Evolutionary conservation across 2,113 vertebrate species (phyloP).

Genomic region (Oreochromis niloticus): DNA sequence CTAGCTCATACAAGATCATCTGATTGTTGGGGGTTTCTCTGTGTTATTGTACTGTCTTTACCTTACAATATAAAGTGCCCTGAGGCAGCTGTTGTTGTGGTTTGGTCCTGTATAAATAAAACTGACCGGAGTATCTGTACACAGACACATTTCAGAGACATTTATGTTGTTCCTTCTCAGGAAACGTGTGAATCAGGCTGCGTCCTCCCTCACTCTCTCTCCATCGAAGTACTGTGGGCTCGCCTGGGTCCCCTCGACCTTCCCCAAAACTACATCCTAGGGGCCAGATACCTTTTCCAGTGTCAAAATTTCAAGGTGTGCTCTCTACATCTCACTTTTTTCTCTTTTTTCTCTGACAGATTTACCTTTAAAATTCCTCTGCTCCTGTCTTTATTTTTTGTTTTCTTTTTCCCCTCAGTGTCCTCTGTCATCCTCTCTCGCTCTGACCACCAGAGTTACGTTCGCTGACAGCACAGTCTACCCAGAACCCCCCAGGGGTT

Average conservation of each 20-base stretch:
- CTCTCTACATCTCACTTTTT: neutral
- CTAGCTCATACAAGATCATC: neutral
- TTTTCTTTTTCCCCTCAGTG: conserved; percentile 47
- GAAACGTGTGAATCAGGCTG: conserved; percentile 64
- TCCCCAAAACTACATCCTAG: conserved; percentile 71
- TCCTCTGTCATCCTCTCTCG: conserved; percentile 39
- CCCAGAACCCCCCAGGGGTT: conserved; percentile 50
- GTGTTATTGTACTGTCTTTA: neutral
- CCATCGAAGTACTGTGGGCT: conserved; percentile 69
- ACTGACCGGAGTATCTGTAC: neutral
- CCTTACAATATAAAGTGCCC: neutral
- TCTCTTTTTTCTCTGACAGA: neutral
- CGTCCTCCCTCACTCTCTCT: conserved; percentile 62
- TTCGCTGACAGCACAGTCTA: conserved; percentile 67
- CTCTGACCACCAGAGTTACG: conserved; percentile 58
- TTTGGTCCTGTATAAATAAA: neutral
- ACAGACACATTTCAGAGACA: neutral
- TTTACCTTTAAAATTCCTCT: neutral
- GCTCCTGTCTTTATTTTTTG: neutral
- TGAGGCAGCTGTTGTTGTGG: neutral
- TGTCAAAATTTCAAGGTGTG: conserved; percentile 65
- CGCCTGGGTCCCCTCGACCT: conserved; percentile 58
- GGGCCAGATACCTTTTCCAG: conserved; percentile 63
- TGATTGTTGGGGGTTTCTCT: neutral
- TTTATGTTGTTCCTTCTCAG: conserved; percentile 17